Percentiles rank a stretch among this genome's conserved stretches.
Conservation (phyloP, 2,113 vertebrate species). For the Phodopus roborovskii region DNA sequence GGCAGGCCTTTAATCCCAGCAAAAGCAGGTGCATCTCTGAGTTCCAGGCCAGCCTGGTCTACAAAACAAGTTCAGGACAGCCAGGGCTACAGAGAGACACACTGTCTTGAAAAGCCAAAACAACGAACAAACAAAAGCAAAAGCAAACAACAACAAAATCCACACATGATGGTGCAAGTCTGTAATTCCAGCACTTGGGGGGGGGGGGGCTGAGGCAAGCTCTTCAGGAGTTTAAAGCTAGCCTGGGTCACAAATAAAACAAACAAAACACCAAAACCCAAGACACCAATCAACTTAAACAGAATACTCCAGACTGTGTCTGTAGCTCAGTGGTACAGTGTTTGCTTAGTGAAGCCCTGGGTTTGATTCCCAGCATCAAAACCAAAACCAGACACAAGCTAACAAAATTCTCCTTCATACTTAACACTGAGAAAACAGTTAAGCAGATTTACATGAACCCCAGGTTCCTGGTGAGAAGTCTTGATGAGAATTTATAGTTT, state of each 20-base stretch:
- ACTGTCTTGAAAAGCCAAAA: background rate
- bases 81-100: background rate
- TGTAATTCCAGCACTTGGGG: background rate
- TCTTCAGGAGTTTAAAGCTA: background rate
- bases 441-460: background rate
- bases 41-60: background rate
- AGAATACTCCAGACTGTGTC: background rate
- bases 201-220: too few relatives aligned
- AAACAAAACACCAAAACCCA: background rate
- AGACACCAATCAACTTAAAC: slow-evolving; percentile 56
- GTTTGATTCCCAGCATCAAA: background rate
- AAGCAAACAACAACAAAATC: background rate
- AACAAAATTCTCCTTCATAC: too few relatives aligned
- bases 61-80: background rate
- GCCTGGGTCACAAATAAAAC: background rate
- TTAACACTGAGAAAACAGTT: slow-evolving; percentile 44
- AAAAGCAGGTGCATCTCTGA: background rate
- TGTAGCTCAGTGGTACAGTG: background rate
- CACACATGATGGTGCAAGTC: background rate
- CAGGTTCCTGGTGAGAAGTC: background rate
- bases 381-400: background rate
- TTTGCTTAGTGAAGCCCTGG: background rate
- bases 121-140: background rate
- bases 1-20: background rate
- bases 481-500: background rate